These are phyloP conservation scores for Bibio marci DNA, from an alignment of 2,888 invertebrate genomes.

Conservation along the genomic window DNA sequence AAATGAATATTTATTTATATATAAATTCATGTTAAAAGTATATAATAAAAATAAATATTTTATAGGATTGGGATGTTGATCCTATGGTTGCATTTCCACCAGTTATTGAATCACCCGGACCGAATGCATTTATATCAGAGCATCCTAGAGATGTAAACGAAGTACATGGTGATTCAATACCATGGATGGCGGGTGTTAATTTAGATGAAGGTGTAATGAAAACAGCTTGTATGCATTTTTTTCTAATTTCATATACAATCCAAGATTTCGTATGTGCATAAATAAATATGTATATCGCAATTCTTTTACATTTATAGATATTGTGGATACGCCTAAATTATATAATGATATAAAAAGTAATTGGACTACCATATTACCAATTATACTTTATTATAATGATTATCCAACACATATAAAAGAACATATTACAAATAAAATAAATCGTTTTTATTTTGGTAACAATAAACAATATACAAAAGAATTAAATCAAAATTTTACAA, in stretches of 20 bases:
- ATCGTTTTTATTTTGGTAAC: slow-evolving; percentile 35
- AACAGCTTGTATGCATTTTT: slow-evolving; percentile 15
- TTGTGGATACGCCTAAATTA: slow-evolving; percentile 20
- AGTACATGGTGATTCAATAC: slow-evolving; percentile 29
- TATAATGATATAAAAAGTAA: slow-evolving; percentile 35
- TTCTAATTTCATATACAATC: too few relatives aligned
- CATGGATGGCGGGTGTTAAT: slow-evolving; percentile 58
- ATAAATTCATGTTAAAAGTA: too few relatives aligned
- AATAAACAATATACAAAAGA: slow-evolving; percentile 29
- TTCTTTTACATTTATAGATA: too few relatives aligned
- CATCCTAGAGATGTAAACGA: slow-evolving; percentile 32
- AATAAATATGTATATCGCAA: too few relatives aligned
- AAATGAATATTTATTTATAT: too few relatives aligned
- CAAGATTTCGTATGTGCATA: too few relatives aligned
- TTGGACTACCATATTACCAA: slow-evolving; percentile 38
- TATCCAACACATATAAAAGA: slow-evolving; percentile 28
- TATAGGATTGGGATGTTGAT: slow-evolving; percentile 55
- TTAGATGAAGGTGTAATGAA: slow-evolving; percentile 57
- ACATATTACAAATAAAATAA: slow-evolving; percentile 34
- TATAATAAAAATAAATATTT: too few relatives aligned
- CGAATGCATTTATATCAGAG: slow-evolving; percentile 49
- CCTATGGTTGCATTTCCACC: slow-evolving; percentile 69
- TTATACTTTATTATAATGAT: slow-evolving; percentile 43
- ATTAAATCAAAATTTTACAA: slow-evolving; percentile 34
- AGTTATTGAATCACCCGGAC: slow-evolving; percentile 48